Evolutionary conservation across 2,113 vertebrate genomes (phyloP), one percentile per base, ranked within the genome.

Genomic region (Nerophis ophidion): DNA sequence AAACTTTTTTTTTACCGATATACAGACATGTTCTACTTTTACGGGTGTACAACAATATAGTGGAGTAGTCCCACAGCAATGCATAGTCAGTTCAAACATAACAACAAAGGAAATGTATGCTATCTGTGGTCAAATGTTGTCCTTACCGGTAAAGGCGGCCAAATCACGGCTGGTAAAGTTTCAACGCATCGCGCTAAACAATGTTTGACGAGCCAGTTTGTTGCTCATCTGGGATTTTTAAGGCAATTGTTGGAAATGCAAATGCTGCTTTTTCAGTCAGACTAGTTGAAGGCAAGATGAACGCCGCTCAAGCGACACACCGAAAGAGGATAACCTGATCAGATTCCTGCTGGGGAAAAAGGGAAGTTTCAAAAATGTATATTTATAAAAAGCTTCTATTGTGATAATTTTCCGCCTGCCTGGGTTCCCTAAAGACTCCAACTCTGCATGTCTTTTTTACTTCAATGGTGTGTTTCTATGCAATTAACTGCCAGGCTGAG

Each of bases 321-420:
- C 42, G 5, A 42, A 11, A 55, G 53, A 55, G 5, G 26, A 26
- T 26, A 38, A 11, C 36, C 5, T 42, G 4, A 56, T 44, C 10
- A 4, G 38, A 56, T 12, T 56, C 38, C 38, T 42, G 40, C 54
- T 19, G 38, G 19, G 38, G 54, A 40, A 16, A 56, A 42, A 19
- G 40, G 16, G n/a, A 42, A 56, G 16, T 42, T 40, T 56, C 5
- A 56, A 19, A 56, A 79, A 73, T 69, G 73, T 36, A 51, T 67
- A 81, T 71, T 66, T 77, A 68, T 76, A 49, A 50, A 72, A 71
- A 50, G 63, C 65, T 55, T 60, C 34, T 46, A 46, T 50, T 71
- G 50, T 69, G 63, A 61, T 48, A 35, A 64, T 70, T 75, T 65
- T 63, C 56, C 60, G 48, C n/a, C 59, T 14, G 33, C 55, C 61